These are phyloP conservation scores for Melanotaenia pygmaea DNA, from an alignment of 2,797 vertebrate genomes.

Conservation along the genomic window DNA sequence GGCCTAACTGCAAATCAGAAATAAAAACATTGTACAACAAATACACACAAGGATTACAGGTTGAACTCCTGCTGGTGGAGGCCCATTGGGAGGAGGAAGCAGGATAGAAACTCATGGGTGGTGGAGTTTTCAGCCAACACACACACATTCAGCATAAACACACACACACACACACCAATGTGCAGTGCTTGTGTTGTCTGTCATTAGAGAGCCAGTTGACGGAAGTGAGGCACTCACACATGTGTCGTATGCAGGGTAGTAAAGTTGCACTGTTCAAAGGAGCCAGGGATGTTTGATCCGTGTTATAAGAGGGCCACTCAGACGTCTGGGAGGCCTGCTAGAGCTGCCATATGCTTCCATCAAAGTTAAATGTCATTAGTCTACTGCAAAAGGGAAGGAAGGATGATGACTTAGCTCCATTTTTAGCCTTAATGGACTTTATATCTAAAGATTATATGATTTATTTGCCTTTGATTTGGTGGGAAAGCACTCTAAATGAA, in stretches of 20 bases:
- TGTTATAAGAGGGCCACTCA: constrained; percentile 57
- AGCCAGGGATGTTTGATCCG: constrained; percentile 73
- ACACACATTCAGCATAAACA: constrained; percentile 40
- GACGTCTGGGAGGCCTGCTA: constrained; percentile 62
- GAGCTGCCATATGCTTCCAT: constrained; percentile 50
- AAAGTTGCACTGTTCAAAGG: constrained; percentile 81
- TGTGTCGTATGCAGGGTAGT: constrained; percentile 69
- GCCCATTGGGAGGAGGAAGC: constrained; percentile 54
- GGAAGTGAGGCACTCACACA: constrained; percentile 65
- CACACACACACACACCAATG: constrained; percentile 27
- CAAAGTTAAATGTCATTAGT: constrained; percentile 56
- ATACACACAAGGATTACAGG: constrained; percentile 60
- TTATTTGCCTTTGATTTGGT: constrained; percentile 25
- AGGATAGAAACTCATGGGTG: constrained; percentile 71
- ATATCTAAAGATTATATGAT: constrained; percentile 33
- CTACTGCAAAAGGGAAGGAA: constrained; percentile 29
- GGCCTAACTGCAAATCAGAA: constrained; percentile 54
- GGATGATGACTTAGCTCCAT: constrained; percentile 36
- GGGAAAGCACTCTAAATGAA: constrained; percentile 1
- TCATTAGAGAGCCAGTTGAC: constrained; percentile 72
- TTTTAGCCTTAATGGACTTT: constrained; percentile 48
- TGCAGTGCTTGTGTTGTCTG: constrained; percentile 59
- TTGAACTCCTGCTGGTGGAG: constrained; percentile 47
- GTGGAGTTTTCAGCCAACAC: constrained; percentile 63
- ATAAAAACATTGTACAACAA: constrained; percentile 50